Percentiles rank a stretch among this genome's conserved stretches.
Conservation (phyloP, 64 coral and sea anemone species). For the Platygyra sinensis region DNA sequence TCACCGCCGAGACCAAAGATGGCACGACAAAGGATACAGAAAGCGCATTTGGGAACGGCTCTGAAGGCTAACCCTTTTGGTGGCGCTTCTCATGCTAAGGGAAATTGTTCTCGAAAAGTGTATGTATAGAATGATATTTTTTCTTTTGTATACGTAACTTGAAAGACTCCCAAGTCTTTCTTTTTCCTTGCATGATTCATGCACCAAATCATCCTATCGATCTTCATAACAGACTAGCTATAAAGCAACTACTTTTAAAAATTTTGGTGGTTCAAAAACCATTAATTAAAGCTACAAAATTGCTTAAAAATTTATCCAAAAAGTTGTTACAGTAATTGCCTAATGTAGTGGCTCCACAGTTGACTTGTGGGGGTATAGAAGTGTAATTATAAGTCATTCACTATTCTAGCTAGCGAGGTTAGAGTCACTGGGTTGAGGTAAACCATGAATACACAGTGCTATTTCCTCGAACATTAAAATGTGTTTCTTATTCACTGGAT, state of each 20-base stretch:
- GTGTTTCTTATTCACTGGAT: conserved; percentile 66
- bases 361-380: no score
- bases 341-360: no score
- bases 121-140: conserved; percentile 46
- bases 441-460: conserved; percentile 72
- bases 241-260: no score
- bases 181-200: no score
- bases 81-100: conserved; percentile 98
- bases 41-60: conserved; percentile 98
- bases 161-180: not conserved
- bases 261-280: no score
- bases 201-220: no score
- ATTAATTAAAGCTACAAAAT: no score
- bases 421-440: conserved; percentile 85
- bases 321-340: not conserved
- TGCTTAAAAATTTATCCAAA: no score
- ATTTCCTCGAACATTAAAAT: conserved; percentile 67
- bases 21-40: conserved; percentile 99
- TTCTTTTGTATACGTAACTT: not conserved
- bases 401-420: conserved; percentile 34
- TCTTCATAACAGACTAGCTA: no score
- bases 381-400: no score
- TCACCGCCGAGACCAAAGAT: conserved; percentile 97
- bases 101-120: conserved; percentile 99
- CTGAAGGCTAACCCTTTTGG: conserved; percentile 98